Conservation (phyloP, 2,888 invertebrate genomes). For the Leptogaster cylindrica region DNA sequence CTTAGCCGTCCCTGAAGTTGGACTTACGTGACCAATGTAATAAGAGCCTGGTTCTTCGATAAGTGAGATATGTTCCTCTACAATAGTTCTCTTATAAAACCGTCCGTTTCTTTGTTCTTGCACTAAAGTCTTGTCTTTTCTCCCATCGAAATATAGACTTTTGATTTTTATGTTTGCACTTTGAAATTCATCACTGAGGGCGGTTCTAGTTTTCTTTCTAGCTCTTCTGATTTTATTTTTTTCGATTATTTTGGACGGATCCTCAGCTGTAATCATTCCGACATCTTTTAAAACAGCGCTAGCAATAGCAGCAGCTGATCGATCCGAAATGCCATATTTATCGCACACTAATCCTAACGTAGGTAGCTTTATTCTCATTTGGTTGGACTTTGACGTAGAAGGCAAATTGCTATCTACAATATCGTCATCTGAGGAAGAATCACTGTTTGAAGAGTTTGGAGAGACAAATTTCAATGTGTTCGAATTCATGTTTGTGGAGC, state of each 20-base stretch:
- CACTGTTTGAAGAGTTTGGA: neutral
- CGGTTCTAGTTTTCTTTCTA: conserved; percentile 14
- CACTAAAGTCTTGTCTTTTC: neutral
- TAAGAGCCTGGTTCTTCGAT: conserved; percentile 8
- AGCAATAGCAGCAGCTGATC: conserved; percentile 21
- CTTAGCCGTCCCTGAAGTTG: neutral
- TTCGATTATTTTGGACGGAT: conserved; percentile 8
- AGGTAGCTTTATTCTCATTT: neutral
- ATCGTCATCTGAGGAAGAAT: neutral
- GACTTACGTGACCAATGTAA: conserved; percentile 13
- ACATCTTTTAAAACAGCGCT: conserved; percentile 12
- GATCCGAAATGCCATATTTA: conserved; percentile 20
- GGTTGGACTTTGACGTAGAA: neutral
- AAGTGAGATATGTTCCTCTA: conserved; percentile 5
- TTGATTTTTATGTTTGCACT: neutral
- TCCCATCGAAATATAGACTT: neutral
- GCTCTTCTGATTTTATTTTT: conserved; percentile 19
- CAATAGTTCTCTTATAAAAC: neutral
- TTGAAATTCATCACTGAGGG: too few species aligned
- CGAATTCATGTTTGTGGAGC: too few species aligned
- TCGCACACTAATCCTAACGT: conserved; percentile 27
- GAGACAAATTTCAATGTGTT: conserved; percentile 3
- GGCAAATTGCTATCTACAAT: neutral
- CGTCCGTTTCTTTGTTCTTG: neutral
- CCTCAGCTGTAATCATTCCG: conserved; percentile 9